Percentiles rank a stretch among this genome's conserved stretches.
These are phyloP conservation scores for Morpho helenor DNA, from an alignment of 2,888 invertebrate genomes.

Conservation along the genomic window DNA sequence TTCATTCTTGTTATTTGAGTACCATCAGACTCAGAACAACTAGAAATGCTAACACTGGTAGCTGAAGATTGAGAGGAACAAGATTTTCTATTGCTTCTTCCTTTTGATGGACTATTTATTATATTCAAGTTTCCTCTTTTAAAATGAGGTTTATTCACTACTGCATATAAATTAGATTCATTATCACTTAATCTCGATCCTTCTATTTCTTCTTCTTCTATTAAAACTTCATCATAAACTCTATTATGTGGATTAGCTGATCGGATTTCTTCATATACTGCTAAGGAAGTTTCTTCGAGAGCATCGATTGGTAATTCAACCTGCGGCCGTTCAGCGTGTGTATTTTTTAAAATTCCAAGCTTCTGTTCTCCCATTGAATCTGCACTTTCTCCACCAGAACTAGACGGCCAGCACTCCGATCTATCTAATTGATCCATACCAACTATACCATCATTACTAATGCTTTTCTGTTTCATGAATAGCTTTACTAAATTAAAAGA, in stretches of 20 bases:
- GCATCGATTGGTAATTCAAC: slow-evolving; percentile 77
- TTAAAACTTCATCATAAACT: slow-evolving; percentile 69
- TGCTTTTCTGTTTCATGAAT: slow-evolving; percentile 94
- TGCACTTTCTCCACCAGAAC: slow-evolving; percentile 81
- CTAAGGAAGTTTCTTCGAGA: slow-evolving; percentile 57
- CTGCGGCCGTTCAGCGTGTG: slow-evolving; percentile 57
- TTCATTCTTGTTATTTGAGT: slow-evolving; percentile 74
- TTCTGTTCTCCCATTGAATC: slow-evolving; percentile 76
- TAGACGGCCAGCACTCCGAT: slow-evolving; percentile 88
- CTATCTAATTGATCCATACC: slow-evolving; percentile 85
- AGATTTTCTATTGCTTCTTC: slow-evolving; percentile 60
- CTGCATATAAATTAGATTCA: slow-evolving; percentile 68
- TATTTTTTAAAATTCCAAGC: slow-evolving; percentile 44
- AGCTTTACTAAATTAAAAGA: slow-evolving; percentile 91
- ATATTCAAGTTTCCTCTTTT: slow-evolving; percentile 75
- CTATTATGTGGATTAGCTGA: slow-evolving; percentile 51
- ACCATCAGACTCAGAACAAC: slow-evolving; percentile 76
- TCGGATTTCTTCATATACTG: slow-evolving; percentile 63
- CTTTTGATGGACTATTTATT: slow-evolving; percentile 68
- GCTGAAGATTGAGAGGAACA: slow-evolving; percentile 72
- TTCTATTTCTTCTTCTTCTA: slow-evolving; percentile 72
- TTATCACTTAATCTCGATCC: slow-evolving; percentile 62
- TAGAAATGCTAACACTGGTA: slow-evolving; percentile 75
- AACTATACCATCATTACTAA: slow-evolving; percentile 86
- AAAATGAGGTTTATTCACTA: slow-evolving; percentile 66